Evolutionary conservation across 2,113 vertebrate genomes (phyloP).

Genomic region (Toxotes jaculatrix): DNA sequence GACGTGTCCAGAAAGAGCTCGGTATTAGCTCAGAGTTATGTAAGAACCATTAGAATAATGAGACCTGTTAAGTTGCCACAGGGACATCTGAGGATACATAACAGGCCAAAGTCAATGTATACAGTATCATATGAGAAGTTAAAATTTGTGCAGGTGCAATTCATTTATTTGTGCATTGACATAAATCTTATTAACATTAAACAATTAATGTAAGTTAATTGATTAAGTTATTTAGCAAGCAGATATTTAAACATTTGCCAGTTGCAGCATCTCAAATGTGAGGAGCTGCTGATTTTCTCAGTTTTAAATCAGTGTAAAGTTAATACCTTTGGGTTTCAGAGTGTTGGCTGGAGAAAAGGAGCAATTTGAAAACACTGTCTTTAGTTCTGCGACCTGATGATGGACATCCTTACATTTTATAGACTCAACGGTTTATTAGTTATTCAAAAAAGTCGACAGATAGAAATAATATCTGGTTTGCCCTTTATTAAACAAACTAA

Average conservation of each 20-base stretch:
- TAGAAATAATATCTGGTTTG: too few species aligned
- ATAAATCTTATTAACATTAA: not conserved
- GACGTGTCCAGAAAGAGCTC: slow-evolving; percentile 13
- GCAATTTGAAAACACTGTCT: not conserved
- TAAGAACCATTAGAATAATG: slow-evolving; percentile 60
- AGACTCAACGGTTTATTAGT: not conserved
- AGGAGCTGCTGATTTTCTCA: not conserved
- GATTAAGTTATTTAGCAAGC: not conserved
- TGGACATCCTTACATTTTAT: not conserved
- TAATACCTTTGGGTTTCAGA: not conserved
- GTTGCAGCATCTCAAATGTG: not conserved
- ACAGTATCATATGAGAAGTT: not conserved
- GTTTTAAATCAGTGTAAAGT: not conserved
- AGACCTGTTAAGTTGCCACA: slow-evolving; percentile 14
- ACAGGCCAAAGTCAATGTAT: not conserved
- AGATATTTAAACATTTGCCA: not conserved
- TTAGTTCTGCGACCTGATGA: not conserved
- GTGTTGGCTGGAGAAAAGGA: not conserved
- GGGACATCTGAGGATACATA: not conserved
- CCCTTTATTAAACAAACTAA: too few species aligned
- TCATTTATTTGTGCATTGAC: not conserved
- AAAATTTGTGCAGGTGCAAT: too few species aligned
- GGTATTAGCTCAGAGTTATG: slow-evolving; percentile 45
- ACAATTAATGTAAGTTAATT: not conserved
- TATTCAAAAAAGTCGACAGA: not conserved